Evolutionary conservation across 2,888 invertebrate species (phyloP).

Genomic region (Pinctada fucata): DNA sequence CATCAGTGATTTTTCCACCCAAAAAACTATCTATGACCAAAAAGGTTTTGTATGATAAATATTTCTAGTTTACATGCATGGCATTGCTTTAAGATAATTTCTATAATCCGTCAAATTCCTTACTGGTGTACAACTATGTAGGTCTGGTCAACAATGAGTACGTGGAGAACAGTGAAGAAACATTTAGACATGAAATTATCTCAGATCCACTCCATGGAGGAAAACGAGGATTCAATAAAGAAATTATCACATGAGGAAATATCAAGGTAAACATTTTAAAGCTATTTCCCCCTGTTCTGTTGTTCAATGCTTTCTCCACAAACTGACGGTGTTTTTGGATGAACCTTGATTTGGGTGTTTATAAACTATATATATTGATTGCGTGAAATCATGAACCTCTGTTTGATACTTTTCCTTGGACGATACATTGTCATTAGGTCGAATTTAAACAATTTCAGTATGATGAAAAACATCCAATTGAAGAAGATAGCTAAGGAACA

Average conservation of each 20-base stretch:
- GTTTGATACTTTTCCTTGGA: too few species aligned
- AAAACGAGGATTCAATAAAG: neutral
- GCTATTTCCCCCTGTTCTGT: too few species aligned
- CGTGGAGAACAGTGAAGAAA: constrained; percentile 9
- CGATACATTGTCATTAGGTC: too few species aligned
- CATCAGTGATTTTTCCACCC: too few species aligned
- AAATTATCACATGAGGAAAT: neutral
- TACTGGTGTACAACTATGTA: neutral
- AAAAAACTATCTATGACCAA: too few species aligned
- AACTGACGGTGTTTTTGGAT: too few species aligned
- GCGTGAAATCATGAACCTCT: neutral
- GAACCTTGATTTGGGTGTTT: neutral
- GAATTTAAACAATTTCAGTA: neutral
- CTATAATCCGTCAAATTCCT: too few species aligned
- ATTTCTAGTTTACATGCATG: too few species aligned
- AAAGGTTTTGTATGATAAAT: too few species aligned
- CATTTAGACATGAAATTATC: neutral
- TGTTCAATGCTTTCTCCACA: too few species aligned
- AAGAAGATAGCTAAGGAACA: constrained; percentile 14
- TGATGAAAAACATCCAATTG: neutral
- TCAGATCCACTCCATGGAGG: neutral
- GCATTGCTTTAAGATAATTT: too few species aligned
- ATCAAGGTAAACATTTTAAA: neutral
- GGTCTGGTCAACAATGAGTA: constrained; percentile 8
- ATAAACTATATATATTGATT: neutral